phyloP scores from a whole-genome alignment of 2,797 vertebrate species.

The Epinephelus coioides region DNA sequence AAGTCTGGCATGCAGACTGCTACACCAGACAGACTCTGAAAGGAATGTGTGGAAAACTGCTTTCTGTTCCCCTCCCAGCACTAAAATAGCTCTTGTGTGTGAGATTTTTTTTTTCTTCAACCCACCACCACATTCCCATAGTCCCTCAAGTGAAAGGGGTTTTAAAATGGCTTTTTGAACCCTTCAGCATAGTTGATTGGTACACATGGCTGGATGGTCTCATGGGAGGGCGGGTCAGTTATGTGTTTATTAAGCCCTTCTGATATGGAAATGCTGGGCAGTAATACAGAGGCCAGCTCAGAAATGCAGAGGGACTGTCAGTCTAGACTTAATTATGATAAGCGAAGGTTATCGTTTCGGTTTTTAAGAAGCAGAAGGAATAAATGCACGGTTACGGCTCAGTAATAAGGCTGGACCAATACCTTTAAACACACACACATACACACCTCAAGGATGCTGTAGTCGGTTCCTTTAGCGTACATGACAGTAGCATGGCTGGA shows the following conservation, averaged over 20 bases:
- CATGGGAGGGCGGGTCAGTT: slow-evolving; percentile 21
- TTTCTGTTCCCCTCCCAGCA: slow-evolving; percentile 76
- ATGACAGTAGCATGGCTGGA: slow-evolving; percentile 94
- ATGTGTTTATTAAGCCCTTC: slow-evolving; percentile 49
- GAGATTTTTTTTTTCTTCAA: slow-evolving; percentile 47
- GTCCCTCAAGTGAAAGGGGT: slow-evolving; percentile 65
- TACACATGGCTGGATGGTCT: slow-evolving; percentile 35
- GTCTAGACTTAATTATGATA: slow-evolving; percentile 49
- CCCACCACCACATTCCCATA: slow-evolving; percentile 76
- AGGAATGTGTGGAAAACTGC: slow-evolving; percentile 83
- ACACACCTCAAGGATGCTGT: slow-evolving; percentile 96
- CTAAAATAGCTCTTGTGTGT: slow-evolving; percentile 78
- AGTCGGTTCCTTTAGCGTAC: slow-evolving; percentile 98
- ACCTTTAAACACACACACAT: slow-evolving; percentile 13
- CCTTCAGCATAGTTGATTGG: slow-evolving; percentile 31
- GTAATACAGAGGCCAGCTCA: slow-evolving; percentile 24
- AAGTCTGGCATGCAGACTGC: slow-evolving; percentile 58
- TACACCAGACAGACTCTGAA: slow-evolving; percentile 60
- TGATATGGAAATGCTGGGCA: slow-evolving; percentile 52
- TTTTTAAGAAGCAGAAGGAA: not conserved
- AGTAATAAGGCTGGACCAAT: slow-evolving; percentile 8
- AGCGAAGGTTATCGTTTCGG: slow-evolving; percentile 17
- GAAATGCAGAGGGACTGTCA: slow-evolving; percentile 11
- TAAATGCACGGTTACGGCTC: not conserved
- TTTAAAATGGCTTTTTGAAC: slow-evolving; percentile 69